These are phyloP conservation scores for Nothoprocta perdicaria DNA, from an alignment of 2,113 vertebrate genomes.

Conservation along the genomic window DNA sequence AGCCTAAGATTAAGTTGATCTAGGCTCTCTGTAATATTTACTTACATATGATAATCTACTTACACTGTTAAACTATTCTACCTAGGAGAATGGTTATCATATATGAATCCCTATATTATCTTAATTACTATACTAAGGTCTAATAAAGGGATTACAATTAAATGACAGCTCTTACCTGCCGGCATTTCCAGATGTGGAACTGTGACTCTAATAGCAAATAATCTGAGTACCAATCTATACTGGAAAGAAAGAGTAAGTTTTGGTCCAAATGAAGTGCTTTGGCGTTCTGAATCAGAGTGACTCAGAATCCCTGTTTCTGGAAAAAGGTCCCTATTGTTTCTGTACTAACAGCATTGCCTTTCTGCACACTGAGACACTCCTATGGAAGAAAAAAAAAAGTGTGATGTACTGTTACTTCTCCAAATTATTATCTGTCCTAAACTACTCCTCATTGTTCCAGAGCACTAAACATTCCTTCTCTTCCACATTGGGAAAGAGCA, in stretches of 20 bases:
- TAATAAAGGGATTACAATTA: not conserved
- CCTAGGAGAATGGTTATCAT: not conserved
- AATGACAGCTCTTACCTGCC: not conserved
- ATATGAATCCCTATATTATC: not conserved
- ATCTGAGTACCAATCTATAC: not conserved
- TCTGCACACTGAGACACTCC: not conserved
- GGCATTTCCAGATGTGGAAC: not conserved
- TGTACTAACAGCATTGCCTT: not conserved
- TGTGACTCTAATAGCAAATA: not conserved
- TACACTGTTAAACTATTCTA: not conserved
- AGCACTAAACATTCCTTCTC: not conserved
- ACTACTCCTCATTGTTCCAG: not conserved
- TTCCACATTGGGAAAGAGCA: not conserved
- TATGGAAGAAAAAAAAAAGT: not conserved
- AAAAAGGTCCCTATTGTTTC: not conserved
- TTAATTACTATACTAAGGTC: not conserved
- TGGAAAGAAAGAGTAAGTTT: not conserved
- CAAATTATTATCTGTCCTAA: not conserved
- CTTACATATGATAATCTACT: not conserved
- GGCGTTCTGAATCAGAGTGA: not conserved
- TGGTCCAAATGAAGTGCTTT: not conserved
- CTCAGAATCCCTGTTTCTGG: not conserved
- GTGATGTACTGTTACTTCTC: not conserved
- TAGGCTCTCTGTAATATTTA: not conserved
- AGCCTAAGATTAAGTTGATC: not conserved